Evolutionary conservation across 2,113 vertebrate genomes (phyloP).

Genomic region (Martes martes): DNA sequence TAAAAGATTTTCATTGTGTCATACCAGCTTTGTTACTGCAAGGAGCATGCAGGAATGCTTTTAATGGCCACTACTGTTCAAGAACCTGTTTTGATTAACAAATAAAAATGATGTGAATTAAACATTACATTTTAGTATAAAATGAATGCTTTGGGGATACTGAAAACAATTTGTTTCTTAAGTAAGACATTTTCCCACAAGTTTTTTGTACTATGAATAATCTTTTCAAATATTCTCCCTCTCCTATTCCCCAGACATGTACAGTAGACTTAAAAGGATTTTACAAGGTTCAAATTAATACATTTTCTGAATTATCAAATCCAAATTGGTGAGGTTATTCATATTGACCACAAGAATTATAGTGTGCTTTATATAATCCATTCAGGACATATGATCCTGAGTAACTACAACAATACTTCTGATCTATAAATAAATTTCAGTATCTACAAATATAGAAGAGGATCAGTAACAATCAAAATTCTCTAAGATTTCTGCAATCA

Average conservation of each 20-base stretch:
- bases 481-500: background rate
- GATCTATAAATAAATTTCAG: background rate
- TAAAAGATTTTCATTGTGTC: background rate
- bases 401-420: background rate
- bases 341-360: background rate
- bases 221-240: background rate
- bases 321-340: background rate
- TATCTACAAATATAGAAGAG: background rate
- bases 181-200: background rate
- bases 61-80: background rate
- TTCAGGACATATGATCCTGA: background rate
- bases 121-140: slow-evolving; percentile 1
- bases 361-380: background rate
- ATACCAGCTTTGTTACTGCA: background rate
- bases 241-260: background rate
- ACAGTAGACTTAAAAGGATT: background rate
- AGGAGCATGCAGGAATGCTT: background rate
- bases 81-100: background rate
- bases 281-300: background rate
- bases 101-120: background rate
- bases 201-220: background rate
- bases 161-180: background rate
- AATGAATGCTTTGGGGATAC: background rate
- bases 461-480: background rate
- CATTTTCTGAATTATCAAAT: background rate